A percentile compares a stretch with the other conserved stretches of the same genome.
Conservation (phyloP, 2,888 invertebrate species). For the Melinaea marsaeus region DNA sequence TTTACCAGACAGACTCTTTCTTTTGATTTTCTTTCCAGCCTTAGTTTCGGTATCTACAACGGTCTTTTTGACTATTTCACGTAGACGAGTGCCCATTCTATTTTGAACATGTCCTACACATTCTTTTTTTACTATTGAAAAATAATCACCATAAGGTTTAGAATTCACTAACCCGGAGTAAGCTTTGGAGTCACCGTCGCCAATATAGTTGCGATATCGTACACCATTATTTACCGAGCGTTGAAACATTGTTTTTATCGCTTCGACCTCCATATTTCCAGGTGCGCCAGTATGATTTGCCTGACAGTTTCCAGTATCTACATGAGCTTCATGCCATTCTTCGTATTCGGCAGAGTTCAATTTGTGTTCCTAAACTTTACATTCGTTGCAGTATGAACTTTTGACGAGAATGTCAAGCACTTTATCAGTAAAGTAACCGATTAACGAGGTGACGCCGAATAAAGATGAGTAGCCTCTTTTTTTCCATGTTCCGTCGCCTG, state of each 20-base stretch:
- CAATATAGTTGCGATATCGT: slow-evolving; percentile 27
- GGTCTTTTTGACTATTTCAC: neutral
- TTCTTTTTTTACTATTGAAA: neutral
- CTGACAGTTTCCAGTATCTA: neutral
- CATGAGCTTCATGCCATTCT: slow-evolving; percentile 21
- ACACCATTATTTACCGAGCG: slow-evolving; percentile 26
- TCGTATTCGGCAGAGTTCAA: slow-evolving; percentile 26
- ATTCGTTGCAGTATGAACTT: slow-evolving; percentile 20
- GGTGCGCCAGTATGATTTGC: slow-evolving; percentile 7
- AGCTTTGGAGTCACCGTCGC: slow-evolving; percentile 5
- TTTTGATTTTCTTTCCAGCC: slow-evolving; percentile 1
- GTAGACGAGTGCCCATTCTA: too few relatives aligned
- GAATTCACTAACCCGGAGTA: too few relatives aligned
- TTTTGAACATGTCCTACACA: too few relatives aligned
- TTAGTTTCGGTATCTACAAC: neutral
- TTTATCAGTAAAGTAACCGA: slow-evolving; percentile 22
- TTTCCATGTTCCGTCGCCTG: slow-evolving; percentile 36
- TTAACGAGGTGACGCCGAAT: slow-evolving; percentile 32
- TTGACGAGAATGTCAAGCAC: slow-evolving; percentile 22
- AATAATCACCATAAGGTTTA: too few relatives aligned
- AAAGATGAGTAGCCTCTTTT: slow-evolving; percentile 35
- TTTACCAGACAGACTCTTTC: slow-evolving; percentile 18
- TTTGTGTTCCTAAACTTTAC: slow-evolving; percentile 15
- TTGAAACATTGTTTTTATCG: slow-evolving; percentile 32
- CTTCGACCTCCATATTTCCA: slow-evolving; percentile 12